A percentile compares a stretch with the other conserved stretches of the same genome.
phyloP scores from a whole-genome alignment of 2,113 vertebrate species.

The Cettia cetti region DNA sequence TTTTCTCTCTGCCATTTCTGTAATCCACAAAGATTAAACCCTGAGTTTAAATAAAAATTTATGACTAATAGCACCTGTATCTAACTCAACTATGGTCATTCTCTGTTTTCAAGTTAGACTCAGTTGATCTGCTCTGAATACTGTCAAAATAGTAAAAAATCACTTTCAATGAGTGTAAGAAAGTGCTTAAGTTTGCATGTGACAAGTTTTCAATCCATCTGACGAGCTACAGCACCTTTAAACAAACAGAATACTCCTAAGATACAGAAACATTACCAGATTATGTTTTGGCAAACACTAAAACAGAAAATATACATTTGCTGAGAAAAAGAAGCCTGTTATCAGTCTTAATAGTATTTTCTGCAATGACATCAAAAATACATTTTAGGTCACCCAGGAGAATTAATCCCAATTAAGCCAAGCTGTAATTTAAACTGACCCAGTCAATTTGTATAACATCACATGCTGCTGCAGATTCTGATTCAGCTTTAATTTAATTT shows the following conservation, averaged over 20 bases:
- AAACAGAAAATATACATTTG: neutral
- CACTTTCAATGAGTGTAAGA: neutral
- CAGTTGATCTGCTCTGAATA: neutral
- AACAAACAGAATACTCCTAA: neutral
- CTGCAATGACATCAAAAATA: neutral
- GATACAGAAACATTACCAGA: neutral
- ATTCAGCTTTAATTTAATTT: neutral
- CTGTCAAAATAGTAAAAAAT: neutral
- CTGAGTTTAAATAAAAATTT: neutral
- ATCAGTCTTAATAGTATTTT: neutral
- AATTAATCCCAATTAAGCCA: slow-evolving; percentile 31
- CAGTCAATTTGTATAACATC: neutral
- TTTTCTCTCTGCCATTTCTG: neutral
- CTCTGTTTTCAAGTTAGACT: neutral
- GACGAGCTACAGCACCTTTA: neutral
- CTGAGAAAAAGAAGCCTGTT: neutral
- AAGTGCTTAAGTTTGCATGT: neutral
- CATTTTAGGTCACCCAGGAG: neutral
- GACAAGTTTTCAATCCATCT: neutral
- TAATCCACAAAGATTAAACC: neutral
- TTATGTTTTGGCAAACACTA: neutral
- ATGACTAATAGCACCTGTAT: neutral
- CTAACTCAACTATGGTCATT: neutral
- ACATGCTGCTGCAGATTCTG: neutral
- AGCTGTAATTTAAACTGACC: slow-evolving; percentile 22